A percentile compares a stretch with the other conserved stretches of the same genome.
phyloP scores from a whole-genome alignment of 92 coral and sea anemone species.

The Parazoanthus atlanticus region DNA sequence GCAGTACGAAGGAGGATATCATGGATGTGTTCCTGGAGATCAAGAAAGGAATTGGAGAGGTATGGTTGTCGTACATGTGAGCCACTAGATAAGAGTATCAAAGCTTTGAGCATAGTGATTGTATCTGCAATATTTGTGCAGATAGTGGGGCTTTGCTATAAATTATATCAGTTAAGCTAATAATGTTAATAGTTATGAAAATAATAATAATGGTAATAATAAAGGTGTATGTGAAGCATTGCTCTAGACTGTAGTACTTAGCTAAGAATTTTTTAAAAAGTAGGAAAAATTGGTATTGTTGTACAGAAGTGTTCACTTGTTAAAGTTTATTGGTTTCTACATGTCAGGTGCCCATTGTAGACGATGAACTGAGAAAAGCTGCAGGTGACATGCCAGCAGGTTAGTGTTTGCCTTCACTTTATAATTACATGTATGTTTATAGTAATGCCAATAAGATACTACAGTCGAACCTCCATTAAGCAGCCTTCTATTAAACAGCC shows the following conservation, averaged over 20 bases:
- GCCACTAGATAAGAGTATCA: too few species aligned
- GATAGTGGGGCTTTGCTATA: too few species aligned
- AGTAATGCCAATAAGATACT: too few species aligned
- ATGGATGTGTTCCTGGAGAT: conserved; percentile 89
- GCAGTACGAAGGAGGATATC: conserved; percentile 84
- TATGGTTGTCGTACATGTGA: neutral
- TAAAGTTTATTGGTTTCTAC: neutral
- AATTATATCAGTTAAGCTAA: too few species aligned
- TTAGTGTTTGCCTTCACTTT: neutral
- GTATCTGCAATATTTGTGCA: too few species aligned
- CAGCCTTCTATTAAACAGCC: too few species aligned
- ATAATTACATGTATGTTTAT: neutral
- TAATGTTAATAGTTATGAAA: too few species aligned
- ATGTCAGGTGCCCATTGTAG: conserved; percentile 87
- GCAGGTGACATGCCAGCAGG: conserved; percentile 90
- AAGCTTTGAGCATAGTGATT: too few species aligned
- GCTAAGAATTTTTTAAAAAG: neutral
- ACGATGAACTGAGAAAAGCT: conserved; percentile 92
- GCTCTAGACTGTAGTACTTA: neutral
- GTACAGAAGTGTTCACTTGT: neutral
- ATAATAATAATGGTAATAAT: too few species aligned
- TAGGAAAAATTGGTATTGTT: too few species aligned
- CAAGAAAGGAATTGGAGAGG: conserved; percentile 92
- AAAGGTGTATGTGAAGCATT: too few species aligned
- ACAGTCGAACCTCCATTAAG: too few species aligned